A percentile compares a stretch with the other conserved stretches of the same genome.
phyloP scores from a whole-genome alignment of 2,113 vertebrate genomes.

The Rhabdornis inornatus region DNA sequence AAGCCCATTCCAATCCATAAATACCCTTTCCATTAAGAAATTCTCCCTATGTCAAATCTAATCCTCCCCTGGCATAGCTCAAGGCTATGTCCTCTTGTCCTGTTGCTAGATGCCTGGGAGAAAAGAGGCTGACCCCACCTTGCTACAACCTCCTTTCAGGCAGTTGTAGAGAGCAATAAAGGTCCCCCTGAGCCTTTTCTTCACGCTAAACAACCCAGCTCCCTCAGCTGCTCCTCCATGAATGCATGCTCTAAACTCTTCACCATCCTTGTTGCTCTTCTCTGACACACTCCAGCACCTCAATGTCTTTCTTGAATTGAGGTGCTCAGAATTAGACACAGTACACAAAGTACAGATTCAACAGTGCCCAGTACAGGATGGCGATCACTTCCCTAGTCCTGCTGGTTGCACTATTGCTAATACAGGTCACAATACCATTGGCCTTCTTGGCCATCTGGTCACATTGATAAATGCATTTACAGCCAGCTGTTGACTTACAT shows the following conservation, averaged over 20 bases:
- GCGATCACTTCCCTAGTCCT: not conserved
- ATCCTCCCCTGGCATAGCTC: not conserved
- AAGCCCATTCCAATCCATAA: not conserved
- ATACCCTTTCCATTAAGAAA: not conserved
- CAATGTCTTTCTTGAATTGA: not conserved
- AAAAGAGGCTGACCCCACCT: not conserved
- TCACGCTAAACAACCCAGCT: not conserved
- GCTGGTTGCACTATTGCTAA: not conserved
- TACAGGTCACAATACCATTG: not conserved
- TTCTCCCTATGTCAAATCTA: not conserved
- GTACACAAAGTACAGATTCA: not conserved
- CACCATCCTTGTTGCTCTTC: not conserved
- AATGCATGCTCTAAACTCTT: not conserved
- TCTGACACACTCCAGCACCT: not conserved
- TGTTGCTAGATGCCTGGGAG: not conserved
- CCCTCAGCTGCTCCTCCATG: not conserved
- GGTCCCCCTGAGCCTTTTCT: not conserved
- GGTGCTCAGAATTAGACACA: not conserved
- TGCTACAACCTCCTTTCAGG: not conserved
- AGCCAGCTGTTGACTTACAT: not conserved
- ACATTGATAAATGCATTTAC: not conserved
- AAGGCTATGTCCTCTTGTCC: not conserved
- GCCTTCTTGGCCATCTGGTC: not conserved
- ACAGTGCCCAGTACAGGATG: not conserved
- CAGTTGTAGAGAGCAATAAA: not conserved